Base-by-base conservation (phyloP, 2,113 vertebrate species). In the Mobula birostris region DNA sequence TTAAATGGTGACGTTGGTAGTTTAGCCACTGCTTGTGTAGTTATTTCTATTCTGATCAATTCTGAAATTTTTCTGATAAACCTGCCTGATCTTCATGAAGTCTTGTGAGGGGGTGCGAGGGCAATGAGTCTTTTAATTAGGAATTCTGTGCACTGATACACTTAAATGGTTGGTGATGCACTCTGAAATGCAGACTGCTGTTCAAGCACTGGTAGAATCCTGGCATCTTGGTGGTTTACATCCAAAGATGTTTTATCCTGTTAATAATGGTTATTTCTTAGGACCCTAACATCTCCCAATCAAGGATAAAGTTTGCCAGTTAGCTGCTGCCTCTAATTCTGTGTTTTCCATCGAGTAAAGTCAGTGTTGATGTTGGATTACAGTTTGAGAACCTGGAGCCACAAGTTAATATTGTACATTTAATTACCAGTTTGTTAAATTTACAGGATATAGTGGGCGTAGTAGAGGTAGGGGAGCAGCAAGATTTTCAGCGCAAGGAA, bases 401-500 rank as follows among this genome's bases (percentile, higher is more conserved):
- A 58, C 9, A 56, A 85, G 82, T 7, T 85, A 58, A 58, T 58
- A 12, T 61, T 85, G 9, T 82, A 85, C 56, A 58, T 58, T 24
- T 82, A 63, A 66, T 66, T 88, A 24, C 29, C 8, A 27, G 11
- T 27, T 27, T 29, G 40, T 93, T 29, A 56, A 83, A 96, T 96
- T 94, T 95, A n/a, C 95, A 99, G 98, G 98, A 94, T 97, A 96
- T 96, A 98, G 96, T 58, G 96, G 96, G 95, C 97, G 97, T 95
- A 98, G 97, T 94, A 97, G 98, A 97, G 98, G 98, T 95, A 97
- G 98, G 97, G 98, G 97, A 96, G 95, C 95, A 66, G 98, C 97
- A 95, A 98, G 98, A 96, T 98, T 99, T 97, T 98, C 98, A 96
- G 97, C 97, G 94, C 98, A 98, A 96, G 98, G 98, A 97, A 98